Conservation (phyloP, 2,113 vertebrate genomes). For the Montifringilla adamsi region DNA sequence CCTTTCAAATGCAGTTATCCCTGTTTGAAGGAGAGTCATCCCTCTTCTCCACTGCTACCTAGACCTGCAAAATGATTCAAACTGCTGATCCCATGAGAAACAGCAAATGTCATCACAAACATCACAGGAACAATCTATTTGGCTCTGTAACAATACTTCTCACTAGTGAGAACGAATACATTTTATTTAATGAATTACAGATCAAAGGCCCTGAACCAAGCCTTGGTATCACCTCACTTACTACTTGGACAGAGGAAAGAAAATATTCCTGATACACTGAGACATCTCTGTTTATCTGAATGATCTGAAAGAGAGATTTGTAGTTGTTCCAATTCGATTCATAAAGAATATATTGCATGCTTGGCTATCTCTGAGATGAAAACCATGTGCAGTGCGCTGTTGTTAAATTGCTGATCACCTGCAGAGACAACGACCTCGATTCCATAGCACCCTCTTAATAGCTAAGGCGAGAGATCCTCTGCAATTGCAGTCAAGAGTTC, state of each 20-base stretch:
- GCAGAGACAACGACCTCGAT: conserved; percentile 20
- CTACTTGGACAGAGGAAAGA: background rate
- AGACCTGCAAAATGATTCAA: background rate
- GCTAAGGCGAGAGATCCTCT: background rate
- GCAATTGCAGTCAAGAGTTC: background rate
- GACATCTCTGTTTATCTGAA: background rate
- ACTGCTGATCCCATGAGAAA: background rate
- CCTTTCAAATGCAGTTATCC: background rate
- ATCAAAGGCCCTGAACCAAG: background rate
- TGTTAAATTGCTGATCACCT: conserved; percentile 34
- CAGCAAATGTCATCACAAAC: background rate
- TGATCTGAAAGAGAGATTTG: background rate
- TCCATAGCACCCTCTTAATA: background rate
- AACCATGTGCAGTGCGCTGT: background rate
- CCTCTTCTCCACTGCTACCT: background rate
- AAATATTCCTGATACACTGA: background rate
- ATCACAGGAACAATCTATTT: background rate
- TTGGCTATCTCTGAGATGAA: background rate
- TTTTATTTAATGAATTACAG: conserved; percentile 4
- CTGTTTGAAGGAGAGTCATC: background rate
- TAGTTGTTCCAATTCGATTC: background rate
- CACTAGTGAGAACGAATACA: background rate
- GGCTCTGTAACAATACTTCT: background rate
- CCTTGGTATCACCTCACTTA: background rate
- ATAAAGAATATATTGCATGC: background rate